Evolutionary conservation across 2,888 invertebrate genomes (phyloP).

Genomic region (Zhuqinia jingwanae): DNA sequence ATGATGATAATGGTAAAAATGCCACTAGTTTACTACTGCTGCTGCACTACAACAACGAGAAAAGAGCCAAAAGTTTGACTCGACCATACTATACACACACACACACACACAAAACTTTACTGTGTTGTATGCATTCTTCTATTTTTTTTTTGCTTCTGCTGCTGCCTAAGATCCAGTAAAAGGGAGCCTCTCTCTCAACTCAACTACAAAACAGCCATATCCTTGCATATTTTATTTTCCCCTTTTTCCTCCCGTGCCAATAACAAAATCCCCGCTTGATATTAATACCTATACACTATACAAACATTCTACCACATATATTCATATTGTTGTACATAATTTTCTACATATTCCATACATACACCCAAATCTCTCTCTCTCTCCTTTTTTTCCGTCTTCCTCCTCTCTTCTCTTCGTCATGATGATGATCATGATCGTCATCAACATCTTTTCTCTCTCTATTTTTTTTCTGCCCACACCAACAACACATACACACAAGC

Average conservation of each 20-base stretch:
- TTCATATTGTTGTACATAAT: too few relatives aligned
- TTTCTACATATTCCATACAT: neutral
- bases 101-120: constrained; percentile 12
- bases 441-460: neutral
- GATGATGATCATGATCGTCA: neutral
- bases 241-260: constrained; percentile 56
- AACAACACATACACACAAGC: constrained; percentile 14
- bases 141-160: neutral
- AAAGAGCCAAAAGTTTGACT: constrained; percentile 40
- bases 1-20: constrained; percentile 18
- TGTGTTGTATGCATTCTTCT: neutral
- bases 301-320: neutral
- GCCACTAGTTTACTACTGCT: neutral
- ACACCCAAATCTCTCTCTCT: neutral
- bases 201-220: constrained; percentile 1
- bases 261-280: constrained; percentile 67
- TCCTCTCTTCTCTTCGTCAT: neutral
- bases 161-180: neutral
- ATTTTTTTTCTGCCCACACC: constrained; percentile 41
- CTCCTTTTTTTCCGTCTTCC: constrained; percentile 11
- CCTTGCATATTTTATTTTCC: constrained; percentile 36
- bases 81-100: neutral
- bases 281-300: constrained; percentile 28
- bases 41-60: constrained; percentile 3
- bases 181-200: constrained; percentile 5